Evolutionary conservation across 2,113 vertebrate genomes (phyloP), one percentile per base, ranked within the genome.

Genomic region (Oryzias curvinotus): DNA sequence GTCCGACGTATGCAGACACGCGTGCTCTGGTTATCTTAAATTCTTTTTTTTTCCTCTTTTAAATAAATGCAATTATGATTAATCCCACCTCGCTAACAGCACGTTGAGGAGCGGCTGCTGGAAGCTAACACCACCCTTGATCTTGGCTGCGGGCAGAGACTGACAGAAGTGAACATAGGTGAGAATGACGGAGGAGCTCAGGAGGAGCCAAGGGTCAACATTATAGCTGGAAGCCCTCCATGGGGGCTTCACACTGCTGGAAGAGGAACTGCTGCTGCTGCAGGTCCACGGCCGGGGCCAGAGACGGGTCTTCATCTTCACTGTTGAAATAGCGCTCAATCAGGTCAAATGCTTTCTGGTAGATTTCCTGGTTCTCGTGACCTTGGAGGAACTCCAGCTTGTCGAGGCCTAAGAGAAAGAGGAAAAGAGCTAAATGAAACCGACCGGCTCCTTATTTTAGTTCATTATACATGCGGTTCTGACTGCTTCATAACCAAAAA

Each of bases 171-270:
- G 75, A 68, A 76, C 75, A 50, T 61, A 75, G 71, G 76, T 78
- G 79, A 74, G 69, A 69, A 66, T 72, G 80, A 81, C 66, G 64
- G 61, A 73, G 75, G 68, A 72, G 80, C 81, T 42, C 57, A 16
- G 59, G 52, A 44, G 36, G 46, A 50, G 60, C 52, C 48, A 62
- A 51, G 57, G 59, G 72, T 66, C 50, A 71, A 70, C 80, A 89
- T 98, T 95, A 99, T 90, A 99, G 96, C 92, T 98, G 96, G 90
- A 98, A 99, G 77, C 97, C 96, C 85, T 98, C 96, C 95, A 98
- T 97, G 52, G 96, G 96, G 78, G 96, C 94, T 87, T 99, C 96
- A 42, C 95, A 95, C 90, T 98, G 96, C 89, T 97, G 95, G 91
- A 98, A 98, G 90, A 99, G 96, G 89, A 95, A 98, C 90, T 98